A percentile compares a stretch with the other conserved stretches of the same genome.
These are phyloP conservation scores for Mimachlamys varia DNA, from an alignment of 2,888 invertebrate genomes.

Conservation along the genomic window DNA sequence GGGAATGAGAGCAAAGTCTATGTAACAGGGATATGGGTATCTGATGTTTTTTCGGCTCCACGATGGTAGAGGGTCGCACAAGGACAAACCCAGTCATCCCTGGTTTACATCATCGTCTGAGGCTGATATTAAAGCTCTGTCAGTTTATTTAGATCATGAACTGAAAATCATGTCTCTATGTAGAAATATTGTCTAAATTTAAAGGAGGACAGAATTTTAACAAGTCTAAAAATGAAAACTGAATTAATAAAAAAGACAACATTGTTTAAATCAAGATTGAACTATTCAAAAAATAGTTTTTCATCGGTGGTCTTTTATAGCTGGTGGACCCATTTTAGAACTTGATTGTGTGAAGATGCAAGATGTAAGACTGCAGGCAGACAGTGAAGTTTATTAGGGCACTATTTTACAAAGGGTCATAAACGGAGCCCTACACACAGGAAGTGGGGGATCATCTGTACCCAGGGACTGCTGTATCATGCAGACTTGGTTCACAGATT, in stretches of 20 bases:
- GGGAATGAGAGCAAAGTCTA: conserved; percentile 17
- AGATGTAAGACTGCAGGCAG: neutral
- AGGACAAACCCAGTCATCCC: neutral
- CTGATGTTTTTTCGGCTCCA: conserved; percentile 34
- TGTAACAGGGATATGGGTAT: conserved; percentile 17
- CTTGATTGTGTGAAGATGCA: neutral
- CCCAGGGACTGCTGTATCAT: neutral
- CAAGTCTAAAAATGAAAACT: too few relatives aligned
- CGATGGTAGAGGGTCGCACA: neutral
- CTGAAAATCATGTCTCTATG: neutral
- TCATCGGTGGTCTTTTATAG: too few relatives aligned
- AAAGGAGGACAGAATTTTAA: too few relatives aligned
- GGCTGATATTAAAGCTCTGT: neutral
- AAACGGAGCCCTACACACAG: neutral
- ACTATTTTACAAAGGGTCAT: conserved; percentile 5
- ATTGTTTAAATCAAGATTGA: too few relatives aligned
- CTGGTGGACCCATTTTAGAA: neutral
- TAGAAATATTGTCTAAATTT: neutral
- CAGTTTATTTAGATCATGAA: neutral
- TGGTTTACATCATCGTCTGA: neutral
- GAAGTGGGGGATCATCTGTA: neutral
- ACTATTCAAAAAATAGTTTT: too few relatives aligned
- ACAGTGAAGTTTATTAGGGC: neutral
- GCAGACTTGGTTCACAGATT: neutral
- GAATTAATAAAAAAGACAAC: too few relatives aligned